phyloP scores from a whole-genome alignment of 2,113 vertebrate species.

The Actenoides hombroni region DNA sequence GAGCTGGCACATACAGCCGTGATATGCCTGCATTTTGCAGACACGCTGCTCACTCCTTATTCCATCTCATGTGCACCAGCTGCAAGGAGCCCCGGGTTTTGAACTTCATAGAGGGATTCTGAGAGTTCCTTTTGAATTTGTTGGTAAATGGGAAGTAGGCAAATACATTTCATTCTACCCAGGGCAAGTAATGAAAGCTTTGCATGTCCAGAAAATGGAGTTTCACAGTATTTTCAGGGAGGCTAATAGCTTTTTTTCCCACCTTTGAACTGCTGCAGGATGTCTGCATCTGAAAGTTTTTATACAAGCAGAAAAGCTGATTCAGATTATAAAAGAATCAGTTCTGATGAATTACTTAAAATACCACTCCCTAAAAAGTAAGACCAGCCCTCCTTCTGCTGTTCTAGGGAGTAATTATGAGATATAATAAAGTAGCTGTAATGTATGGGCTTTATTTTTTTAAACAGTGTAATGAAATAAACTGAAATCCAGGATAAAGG shows the following conservation, averaged over 20 bases:
- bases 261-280: background rate
- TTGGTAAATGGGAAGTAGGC: background rate
- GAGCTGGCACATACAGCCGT: rapidly evolving
- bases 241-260: background rate
- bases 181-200: background rate
- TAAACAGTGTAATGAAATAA: background rate
- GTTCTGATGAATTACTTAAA: background rate
- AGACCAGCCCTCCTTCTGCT: background rate
- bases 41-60: background rate
- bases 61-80: background rate
- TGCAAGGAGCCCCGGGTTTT: background rate
- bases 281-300: background rate
- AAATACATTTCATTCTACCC: background rate
- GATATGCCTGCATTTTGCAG: background rate
- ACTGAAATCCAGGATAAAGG: background rate
- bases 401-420: background rate
- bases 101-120: background rate
- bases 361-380: background rate
- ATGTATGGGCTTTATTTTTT: background rate
- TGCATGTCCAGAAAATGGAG: background rate
- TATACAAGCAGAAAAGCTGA: background rate
- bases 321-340: background rate
- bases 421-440: background rate
- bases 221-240: background rate
- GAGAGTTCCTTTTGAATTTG: background rate